Evolutionary conservation across 2,797 vertebrate species (phyloP), one percentile per base, ranked within the genome.

Genomic region (Neoniphon sammara): DNA sequence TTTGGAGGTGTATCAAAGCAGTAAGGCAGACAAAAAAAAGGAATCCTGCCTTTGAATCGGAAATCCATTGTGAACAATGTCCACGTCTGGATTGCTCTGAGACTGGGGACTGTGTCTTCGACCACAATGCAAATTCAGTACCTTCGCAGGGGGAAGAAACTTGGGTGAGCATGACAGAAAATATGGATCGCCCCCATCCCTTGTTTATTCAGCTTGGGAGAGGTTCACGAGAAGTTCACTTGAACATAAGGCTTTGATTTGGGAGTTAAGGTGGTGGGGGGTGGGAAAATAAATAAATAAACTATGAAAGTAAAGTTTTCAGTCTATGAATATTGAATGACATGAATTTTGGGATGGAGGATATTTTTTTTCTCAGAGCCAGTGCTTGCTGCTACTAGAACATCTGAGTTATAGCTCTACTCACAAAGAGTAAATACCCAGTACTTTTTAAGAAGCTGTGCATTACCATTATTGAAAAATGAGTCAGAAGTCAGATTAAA

Each of bases 161-260:
- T 75, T 80, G 74, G 71, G 73, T 50, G 60, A 78, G 70, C 64
- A 82, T 78, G 36, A 89, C 27, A 85, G 67, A 80, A 71, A 68
- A 78, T 67, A 71, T 61, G 50, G 25, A 75, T 20, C 49, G 44
- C 39, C 27, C 2, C 62, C 39, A 46, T 53, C 20, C 15, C 18
- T 74, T 69, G 25, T 87, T 83, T 76, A 52, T 81, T 77, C 62
- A 69, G 47, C 74, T 77, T 46, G 34, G 50, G 44, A 79, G 25
- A 44, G 46, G 89, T 90, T 90, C 78, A 88, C 62, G 42, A 80
- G 17, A 76, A 80, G 85, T 89, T 90, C 78, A 83, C 55, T 74
- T n/a, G 63, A 65, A 72, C 53, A 79, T 70, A 63, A 77, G 11
- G 50, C 66, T 75, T 84, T 85, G 69, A 74, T 84, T 74, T 80